phyloP scores from a whole-genome alignment of 1,140 invertebrate species.

The Tetranychus cinnabarinus region DNA sequence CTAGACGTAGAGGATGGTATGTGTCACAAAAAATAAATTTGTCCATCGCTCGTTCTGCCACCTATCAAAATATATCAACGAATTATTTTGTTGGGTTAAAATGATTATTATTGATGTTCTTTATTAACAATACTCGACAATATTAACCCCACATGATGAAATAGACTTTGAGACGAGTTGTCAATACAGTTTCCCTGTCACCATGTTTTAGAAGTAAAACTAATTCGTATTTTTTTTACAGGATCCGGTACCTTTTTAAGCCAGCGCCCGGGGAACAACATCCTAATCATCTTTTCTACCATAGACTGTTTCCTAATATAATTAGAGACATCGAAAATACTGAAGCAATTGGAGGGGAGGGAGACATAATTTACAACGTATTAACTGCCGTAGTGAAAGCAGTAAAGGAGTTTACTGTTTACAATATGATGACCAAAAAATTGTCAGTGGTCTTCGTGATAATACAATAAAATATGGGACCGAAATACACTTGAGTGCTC shows the following conservation, averaged over 20 bases:
- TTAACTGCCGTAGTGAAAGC: conserved; percentile 88
- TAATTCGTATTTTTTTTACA: conserved; percentile 26
- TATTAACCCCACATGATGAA: no score
- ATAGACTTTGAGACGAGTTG: no score
- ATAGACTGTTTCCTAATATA: conserved; percentile 88
- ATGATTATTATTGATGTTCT: no score
- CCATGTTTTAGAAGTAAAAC: no score
- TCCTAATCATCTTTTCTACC: conserved; percentile 80
- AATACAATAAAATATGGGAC: conserved; percentile 99
- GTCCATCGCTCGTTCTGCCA: conserved; percentile 10
- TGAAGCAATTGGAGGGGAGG: conserved; percentile 93
- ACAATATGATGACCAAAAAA: conserved; percentile 97
- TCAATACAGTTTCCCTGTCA: no score
- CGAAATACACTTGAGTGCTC: conserved; percentile 65
- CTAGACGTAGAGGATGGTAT: conserved; percentile 81
- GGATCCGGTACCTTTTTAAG: conserved; percentile 25
- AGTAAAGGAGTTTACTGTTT: conserved; percentile 91
- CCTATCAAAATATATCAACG: no score
- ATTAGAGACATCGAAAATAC: conserved; percentile 65
- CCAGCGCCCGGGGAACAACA: conserved; percentile 69
- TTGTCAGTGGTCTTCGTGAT: conserved; percentile 93
- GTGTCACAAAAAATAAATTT: conserved; percentile 15
- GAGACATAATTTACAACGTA: conserved; percentile 77
- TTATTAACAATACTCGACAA: no score
- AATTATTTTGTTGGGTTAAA: conserved; percentile 36